These are phyloP conservation scores for Phalera bucephala DNA, from an alignment of 2,888 invertebrate genomes.

Conservation along the genomic window DNA sequence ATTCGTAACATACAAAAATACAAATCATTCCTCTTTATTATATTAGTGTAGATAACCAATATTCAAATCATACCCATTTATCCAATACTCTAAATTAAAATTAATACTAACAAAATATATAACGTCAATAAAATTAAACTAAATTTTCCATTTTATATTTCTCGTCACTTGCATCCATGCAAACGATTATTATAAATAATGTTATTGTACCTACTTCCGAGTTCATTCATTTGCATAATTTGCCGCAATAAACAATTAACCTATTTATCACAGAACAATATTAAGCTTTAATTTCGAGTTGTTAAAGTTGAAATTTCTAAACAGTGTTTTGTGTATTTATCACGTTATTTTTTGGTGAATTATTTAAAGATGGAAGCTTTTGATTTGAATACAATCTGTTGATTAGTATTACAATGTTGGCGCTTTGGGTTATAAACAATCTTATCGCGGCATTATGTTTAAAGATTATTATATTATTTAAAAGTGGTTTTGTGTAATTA, in stretches of 20 bases:
- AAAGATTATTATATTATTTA: no score
- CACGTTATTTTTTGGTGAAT: not conserved
- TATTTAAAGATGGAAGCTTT: not conserved
- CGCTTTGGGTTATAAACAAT: not conserved
- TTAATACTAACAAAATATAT: no score
- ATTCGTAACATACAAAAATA: no score
- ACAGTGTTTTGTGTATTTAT: not conserved
- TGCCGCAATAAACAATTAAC: not conserved
- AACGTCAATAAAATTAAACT: not conserved
- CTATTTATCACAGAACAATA: not conserved
- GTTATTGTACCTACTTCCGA: not conserved
- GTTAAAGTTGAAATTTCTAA: not conserved
- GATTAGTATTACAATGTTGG: not conserved
- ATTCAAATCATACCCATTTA: no score
- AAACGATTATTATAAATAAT: not conserved
- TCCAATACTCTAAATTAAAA: no score
- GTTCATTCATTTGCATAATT: not conserved
- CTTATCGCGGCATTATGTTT: not conserved
- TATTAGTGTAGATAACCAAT: no score
- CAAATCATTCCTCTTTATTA: no score
- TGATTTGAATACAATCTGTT: not conserved
- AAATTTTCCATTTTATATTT: not conserved
- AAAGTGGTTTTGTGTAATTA: no score
- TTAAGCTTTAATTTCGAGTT: not conserved
- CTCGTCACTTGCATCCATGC: not conserved